These are phyloP conservation scores for Trichopria drosophilae DNA, from an alignment of 2,888 invertebrate genomes.

Conservation along the genomic window DNA sequence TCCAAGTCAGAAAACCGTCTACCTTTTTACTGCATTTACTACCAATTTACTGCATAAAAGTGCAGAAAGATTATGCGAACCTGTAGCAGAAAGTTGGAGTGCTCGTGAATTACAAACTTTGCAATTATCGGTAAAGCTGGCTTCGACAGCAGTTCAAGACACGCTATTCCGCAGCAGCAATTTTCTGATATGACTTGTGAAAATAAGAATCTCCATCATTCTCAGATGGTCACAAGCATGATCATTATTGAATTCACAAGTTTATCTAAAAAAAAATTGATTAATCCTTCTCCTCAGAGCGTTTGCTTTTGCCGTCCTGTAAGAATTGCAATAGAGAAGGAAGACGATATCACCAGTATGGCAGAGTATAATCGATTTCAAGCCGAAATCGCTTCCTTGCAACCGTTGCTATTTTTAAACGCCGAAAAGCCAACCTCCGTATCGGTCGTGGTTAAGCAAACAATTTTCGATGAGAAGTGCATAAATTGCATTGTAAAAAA, in stretches of 20 bases:
- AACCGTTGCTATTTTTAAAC: no score
- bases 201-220: constrained; percentile 1
- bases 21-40: no score
- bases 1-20: background rate
- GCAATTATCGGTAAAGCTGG: background rate
- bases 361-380: background rate
- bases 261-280: background rate
- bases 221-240: background rate
- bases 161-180: background rate
- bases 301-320: background rate
- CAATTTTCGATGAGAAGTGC: no score
- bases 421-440: no score
- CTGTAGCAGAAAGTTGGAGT: background rate
- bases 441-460: no score
- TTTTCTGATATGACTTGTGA: background rate
- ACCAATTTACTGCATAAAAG: no score
- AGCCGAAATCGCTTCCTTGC: no score
- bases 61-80: background rate
- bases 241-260: background rate
- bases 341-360: background rate
- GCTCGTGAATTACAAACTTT: no score
- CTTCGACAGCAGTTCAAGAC: background rate
- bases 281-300: constrained; percentile 1
- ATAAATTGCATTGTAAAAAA: no score
- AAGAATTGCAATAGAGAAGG: background rate